Evolutionary conservation across 1,140 invertebrate species (phyloP), one percentile per base, ranked within the genome.

Genomic region (Panulirus ornatus): DNA sequence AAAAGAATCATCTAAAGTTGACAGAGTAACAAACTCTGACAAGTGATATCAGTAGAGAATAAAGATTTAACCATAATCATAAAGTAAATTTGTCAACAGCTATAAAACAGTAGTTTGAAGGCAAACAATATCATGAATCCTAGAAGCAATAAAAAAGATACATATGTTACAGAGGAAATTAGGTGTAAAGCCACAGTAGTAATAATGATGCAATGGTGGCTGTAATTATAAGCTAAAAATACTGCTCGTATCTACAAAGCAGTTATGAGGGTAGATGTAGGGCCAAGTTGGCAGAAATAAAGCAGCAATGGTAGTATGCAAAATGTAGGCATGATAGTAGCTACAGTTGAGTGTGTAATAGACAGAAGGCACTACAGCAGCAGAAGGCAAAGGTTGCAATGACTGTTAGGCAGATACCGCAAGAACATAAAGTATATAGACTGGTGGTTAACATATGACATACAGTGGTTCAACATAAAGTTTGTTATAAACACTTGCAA

Each of bases 351-450:
- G 19, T 30, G 58, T 66, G 58, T 66, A 22, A 66, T 27, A 30
- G n/a, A 66, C 58, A 66, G n/a, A 66, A 66, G 58, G 58, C n/a
- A 66, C 58, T 66, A 66, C 58, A 8, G 58, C 58, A 66, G 58
- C 58, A 30, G 58, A 66, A 8, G n/a, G n/a, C 58, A 66, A 66
- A 66, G 58, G 58, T 66, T 66, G 58, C 58, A 30, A 66, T 66
- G 54, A 58, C 9, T 58, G 14, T 47, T 16, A 66, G 58, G 58
- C 58, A 30, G n/a, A 66, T 66, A 30, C 6, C 30, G 58, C 30
- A 30, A 8, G 58, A 66, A 66, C 58, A 66, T 66, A 66, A 66
- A n/a, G 27, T 5, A 30, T 66, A 66, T 66, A 66, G 27, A 66
- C 58, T 30, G 58, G 58, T 66, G 58, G 58, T 5, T 66, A 6